Conservation (phyloP, 2,797 vertebrate genomes). For the Lindbergichthys nudifrons region DNA sequence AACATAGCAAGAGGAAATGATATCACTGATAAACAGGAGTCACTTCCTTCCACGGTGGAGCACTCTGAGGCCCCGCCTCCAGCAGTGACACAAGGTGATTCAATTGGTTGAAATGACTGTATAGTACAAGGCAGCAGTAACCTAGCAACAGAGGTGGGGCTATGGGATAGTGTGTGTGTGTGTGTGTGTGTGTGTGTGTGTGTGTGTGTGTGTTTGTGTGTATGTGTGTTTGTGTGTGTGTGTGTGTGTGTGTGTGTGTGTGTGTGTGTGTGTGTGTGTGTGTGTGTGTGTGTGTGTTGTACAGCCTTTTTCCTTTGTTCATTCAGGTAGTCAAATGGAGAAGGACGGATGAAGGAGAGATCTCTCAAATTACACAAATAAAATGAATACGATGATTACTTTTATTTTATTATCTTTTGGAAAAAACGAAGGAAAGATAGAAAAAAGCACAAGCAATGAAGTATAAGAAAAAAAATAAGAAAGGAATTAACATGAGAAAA, state of each 20-base stretch:
- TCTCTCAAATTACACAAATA: not conserved
- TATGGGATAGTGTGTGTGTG: constrained; percentile 2
- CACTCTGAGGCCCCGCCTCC: constrained; percentile 44
- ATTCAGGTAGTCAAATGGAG: constrained; percentile 12
- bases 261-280: constrained; percentile 27
- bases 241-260: constrained; percentile 17
- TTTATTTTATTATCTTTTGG: not conserved
- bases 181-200: no score
- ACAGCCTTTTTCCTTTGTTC: constrained; percentile 47
- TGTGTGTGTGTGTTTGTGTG: constrained; percentile 20
- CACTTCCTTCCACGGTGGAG: constrained; percentile 74
- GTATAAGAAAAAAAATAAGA: not conserved
- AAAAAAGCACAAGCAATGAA: not conserved
- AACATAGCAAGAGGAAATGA: constrained; percentile 48
- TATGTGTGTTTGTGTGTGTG: not conserved
- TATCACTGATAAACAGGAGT: constrained; percentile 50
- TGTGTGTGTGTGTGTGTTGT: not conserved
- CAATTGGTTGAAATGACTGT: constrained; percentile 54
- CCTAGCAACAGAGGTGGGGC: constrained; percentile 69
- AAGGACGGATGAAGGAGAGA: constrained; percentile 4
- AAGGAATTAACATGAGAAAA: not conserved
- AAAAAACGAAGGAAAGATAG: not conserved
- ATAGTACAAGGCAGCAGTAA: constrained; percentile 53
- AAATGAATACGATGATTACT: not conserved
- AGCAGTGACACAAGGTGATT: constrained; percentile 24